phyloP scores from a whole-genome alignment of 2,797 vertebrate species.

The Chromobotia macracanthus region DNA sequence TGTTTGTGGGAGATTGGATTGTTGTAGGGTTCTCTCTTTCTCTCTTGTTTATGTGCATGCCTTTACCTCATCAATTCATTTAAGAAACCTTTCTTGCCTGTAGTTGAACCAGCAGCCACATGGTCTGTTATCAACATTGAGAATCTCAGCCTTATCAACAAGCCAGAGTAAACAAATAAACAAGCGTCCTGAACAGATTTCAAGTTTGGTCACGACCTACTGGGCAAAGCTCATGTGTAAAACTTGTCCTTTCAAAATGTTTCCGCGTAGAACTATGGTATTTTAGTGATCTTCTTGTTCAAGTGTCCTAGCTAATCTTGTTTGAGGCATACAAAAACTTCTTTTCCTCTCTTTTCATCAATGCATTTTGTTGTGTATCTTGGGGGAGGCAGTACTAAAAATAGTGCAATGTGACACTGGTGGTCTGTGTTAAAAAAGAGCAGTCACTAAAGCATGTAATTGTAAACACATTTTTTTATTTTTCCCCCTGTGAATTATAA shows the following conservation, averaged over 20 bases:
- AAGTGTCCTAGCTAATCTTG: conserved; percentile 54
- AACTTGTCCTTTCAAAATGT: conserved; percentile 43
- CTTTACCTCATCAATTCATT: conserved; percentile 75
- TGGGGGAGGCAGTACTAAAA: conserved; percentile 30
- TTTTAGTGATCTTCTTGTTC: conserved; percentile 48
- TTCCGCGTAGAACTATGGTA: conserved; percentile 46
- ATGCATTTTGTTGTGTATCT: conserved; percentile 46
- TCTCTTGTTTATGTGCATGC: conserved; percentile 69
- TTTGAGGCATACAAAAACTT: conserved; percentile 43
- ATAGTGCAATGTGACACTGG: conserved; percentile 39
- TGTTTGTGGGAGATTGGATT: conserved; percentile 56
- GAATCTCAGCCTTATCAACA: conserved; percentile 74
- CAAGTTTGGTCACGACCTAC: conserved; percentile 42
- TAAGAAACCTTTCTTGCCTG: conserved; percentile 64
- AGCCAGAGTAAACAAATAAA: conserved; percentile 68
- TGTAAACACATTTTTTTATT: conserved; percentile 37
- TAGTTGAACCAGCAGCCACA: conserved; percentile 61
- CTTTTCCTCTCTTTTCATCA: not conserved
- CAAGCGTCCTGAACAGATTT: conserved; percentile 38
- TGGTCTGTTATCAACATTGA: conserved; percentile 69
- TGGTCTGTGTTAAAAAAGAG: conserved; percentile 40
- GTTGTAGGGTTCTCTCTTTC: conserved; percentile 43
- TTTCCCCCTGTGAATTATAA: conserved; percentile 24
- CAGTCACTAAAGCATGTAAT: conserved; percentile 54
- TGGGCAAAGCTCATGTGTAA: conserved; percentile 52